phyloP scores from a whole-genome alignment of 2,113 vertebrate species.

The Mormyrus iriodes region DNA sequence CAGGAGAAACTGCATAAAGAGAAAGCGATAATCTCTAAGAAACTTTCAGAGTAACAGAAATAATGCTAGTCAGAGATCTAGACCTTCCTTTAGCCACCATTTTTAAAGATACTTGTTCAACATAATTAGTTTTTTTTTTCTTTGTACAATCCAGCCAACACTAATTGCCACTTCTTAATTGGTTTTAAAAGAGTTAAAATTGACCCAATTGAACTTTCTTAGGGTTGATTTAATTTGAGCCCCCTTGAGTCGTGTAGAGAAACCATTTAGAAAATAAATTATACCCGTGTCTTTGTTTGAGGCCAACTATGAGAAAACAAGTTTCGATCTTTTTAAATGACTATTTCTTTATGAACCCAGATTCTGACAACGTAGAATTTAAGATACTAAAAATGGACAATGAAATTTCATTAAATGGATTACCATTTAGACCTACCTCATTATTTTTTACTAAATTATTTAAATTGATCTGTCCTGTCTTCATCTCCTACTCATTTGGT shows the following conservation, averaged over 20 bases:
- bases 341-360: not conserved
- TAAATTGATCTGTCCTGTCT: not conserved
- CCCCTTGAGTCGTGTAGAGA: not conserved
- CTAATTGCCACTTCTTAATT: not conserved
- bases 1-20: not conserved
- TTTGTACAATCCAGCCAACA: not conserved
- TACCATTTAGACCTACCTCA: not conserved
- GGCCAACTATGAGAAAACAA: not conserved
- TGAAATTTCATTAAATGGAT: not conserved
- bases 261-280: not conserved
- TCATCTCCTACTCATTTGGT: not conserved
- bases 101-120: not conserved
- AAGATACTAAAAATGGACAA: not conserved
- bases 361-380: not conserved
- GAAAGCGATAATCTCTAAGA: not conserved
- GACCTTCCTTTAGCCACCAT: not conserved
- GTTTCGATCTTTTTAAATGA: not conserved
- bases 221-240: not conserved
- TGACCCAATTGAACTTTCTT: not conserved
- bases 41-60: not conserved
- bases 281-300: not conserved
- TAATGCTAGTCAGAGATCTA: not conserved
- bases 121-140: not conserved
- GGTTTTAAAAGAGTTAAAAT: not conserved
- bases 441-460: not conserved